These are phyloP conservation scores for Furcifer pardalis DNA, from an alignment of 2,797 vertebrate species.

Conservation along the genomic window DNA sequence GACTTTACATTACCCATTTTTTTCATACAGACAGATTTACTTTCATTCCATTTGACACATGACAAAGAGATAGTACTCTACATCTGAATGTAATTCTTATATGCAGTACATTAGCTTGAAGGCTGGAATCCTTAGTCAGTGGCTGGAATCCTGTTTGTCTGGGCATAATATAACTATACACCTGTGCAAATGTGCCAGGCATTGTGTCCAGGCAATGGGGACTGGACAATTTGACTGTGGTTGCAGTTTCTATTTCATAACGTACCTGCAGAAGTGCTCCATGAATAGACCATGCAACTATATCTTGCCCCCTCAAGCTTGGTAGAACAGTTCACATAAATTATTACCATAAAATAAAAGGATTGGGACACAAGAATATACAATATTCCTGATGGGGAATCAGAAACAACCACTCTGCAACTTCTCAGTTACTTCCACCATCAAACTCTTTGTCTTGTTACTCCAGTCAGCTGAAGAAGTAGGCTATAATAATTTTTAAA, in stretches of 20 bases:
- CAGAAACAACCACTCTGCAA: background rate
- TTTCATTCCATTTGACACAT: background rate
- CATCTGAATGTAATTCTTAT: background rate
- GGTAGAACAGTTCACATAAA: background rate
- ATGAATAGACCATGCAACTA: background rate
- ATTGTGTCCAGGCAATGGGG: too few species aligned
- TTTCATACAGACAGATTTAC: background rate
- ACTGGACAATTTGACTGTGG: background rate
- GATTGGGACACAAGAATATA: background rate
- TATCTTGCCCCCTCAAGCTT: background rate
- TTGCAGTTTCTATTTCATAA: too few species aligned
- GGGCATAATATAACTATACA: too few species aligned
- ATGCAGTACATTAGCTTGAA: background rate
- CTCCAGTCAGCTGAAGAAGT: constrained; percentile 21
- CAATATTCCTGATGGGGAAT: background rate
- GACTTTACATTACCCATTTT: too few species aligned
- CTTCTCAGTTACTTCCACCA: background rate
- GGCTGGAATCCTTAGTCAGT: background rate
- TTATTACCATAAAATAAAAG: background rate
- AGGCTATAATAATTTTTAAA: constrained; percentile 11
- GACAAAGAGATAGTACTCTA: background rate
- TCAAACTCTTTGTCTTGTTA: background rate
- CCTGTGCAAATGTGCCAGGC: too few species aligned
- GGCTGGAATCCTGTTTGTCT: too few species aligned
- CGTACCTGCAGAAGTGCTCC: background rate